Conservation (phyloP, 2,888 invertebrate species). For the Netelia virgata region DNA sequence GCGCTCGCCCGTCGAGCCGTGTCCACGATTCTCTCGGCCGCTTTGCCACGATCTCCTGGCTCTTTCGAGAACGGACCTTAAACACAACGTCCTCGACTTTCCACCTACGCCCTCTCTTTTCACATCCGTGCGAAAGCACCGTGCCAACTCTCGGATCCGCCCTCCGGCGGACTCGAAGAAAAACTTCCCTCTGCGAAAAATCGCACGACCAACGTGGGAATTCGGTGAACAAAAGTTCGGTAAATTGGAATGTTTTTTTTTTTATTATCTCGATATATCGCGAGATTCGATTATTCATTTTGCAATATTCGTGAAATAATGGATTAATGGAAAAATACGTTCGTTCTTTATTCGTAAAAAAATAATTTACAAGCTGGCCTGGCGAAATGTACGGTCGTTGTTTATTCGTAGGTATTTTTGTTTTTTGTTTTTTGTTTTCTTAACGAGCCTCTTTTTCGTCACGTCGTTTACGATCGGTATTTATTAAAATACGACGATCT, state of each 20-base stretch:
- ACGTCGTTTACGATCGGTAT: background rate
- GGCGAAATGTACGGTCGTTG: slow-evolving; percentile 3
- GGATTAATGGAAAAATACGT: background rate
- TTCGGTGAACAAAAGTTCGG: background rate
- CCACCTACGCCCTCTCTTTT: slow-evolving; percentile 59
- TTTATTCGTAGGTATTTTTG: slow-evolving; percentile 1
- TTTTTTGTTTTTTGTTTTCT: background rate
- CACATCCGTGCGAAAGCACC: slow-evolving; percentile 7
- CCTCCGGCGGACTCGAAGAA: background rate
- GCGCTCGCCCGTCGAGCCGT: slow-evolving; percentile 40
- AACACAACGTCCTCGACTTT: slow-evolving; percentile 69
- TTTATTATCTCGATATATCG: too few species aligned
- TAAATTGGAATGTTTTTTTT: too few species aligned
- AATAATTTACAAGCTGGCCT: slow-evolving; percentile 53
- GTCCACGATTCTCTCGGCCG: slow-evolving; percentile 35
- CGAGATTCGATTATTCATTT: background rate
- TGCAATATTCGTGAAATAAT: background rate
- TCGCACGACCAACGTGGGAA: background rate
- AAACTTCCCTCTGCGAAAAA: slow-evolving; percentile 67
- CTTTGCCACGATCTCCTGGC: slow-evolving; percentile 50
- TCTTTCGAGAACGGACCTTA: slow-evolving; percentile 56
- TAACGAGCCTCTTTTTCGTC: slow-evolving; percentile 15
- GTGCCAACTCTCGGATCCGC: slow-evolving; percentile 3
- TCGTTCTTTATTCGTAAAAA: slow-evolving; percentile 38
- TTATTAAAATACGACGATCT: slow-evolving; percentile 77